Conservation (phyloP, 2,888 invertebrate species). For the Branchipolynoe longqiensis region DNA sequence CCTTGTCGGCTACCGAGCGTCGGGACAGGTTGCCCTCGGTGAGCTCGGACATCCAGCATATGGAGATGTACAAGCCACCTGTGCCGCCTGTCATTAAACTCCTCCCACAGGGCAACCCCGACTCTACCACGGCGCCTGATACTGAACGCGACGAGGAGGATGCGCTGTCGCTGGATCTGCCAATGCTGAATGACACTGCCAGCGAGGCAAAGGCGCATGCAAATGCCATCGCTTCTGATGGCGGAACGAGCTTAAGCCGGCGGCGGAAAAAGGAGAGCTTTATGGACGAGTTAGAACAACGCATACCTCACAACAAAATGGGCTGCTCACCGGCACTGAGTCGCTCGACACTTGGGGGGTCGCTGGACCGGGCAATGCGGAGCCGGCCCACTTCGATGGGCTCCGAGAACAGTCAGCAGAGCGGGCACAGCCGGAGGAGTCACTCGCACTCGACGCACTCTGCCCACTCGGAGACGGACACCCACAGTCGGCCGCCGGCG, state of each 20-base stretch:
- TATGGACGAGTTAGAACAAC: slow-evolving; percentile 64
- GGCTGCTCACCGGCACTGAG: slow-evolving; percentile 60
- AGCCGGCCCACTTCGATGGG: slow-evolving; percentile 50
- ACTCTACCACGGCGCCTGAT: slow-evolving; percentile 3
- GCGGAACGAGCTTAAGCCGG: slow-evolving; percentile 54
- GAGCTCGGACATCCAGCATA: slow-evolving; percentile 54
- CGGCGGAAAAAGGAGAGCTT: slow-evolving; percentile 59
- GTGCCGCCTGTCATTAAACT: slow-evolving; percentile 49
- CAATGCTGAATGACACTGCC: not conserved
- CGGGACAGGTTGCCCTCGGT: slow-evolving; percentile 20
- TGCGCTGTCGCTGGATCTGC: slow-evolving; percentile 18
- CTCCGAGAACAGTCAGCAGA: slow-evolving; percentile 38
- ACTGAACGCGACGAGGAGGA: slow-evolving; percentile 32
- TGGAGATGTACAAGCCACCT: slow-evolving; percentile 58
- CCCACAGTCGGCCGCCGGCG: slow-evolving; percentile 17
- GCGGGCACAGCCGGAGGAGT: slow-evolving; percentile 18
- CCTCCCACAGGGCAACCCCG: slow-evolving; percentile 9
- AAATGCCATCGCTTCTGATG: slow-evolving; percentile 9
- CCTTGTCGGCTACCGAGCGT: not conserved
- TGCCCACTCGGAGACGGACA: slow-evolving; percentile 43
- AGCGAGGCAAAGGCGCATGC: not conserved
- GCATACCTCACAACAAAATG: slow-evolving; percentile 63
- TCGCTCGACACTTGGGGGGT: slow-evolving; percentile 61
- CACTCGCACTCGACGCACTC: slow-evolving; percentile 27
- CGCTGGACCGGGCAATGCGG: slow-evolving; percentile 28